Percentiles rank a stretch among this genome's conserved stretches.
Conservation (phyloP, 92 coral and sea anemone species). For the Montipora capitata region DNA sequence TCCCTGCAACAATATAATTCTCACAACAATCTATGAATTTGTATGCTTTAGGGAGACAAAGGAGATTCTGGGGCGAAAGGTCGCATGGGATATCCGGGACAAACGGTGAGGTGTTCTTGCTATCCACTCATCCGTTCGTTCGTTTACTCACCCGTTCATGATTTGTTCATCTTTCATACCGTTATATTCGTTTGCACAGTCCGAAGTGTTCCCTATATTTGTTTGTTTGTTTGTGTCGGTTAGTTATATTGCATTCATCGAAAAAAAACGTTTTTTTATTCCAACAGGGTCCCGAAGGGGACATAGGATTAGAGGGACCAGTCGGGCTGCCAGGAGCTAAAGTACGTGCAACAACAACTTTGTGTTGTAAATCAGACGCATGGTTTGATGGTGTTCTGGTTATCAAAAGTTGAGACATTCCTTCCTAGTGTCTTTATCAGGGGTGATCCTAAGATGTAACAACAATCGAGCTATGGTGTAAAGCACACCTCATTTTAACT, state of each 20-base stretch:
- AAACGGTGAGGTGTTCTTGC: constrained; percentile 11
- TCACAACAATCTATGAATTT: background rate
- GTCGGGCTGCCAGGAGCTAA: constrained; percentile 62
- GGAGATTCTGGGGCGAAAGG: constrained; percentile 51
- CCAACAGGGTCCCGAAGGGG: constrained; percentile 49
- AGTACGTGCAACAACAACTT: constrained; percentile 25
- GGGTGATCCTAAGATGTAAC: too few relatives aligned
- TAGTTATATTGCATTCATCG: background rate
- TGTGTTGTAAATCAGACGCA: background rate
- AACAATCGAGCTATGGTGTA: too few relatives aligned
- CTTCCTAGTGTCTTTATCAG: too few relatives aligned
- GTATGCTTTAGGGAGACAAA: constrained; percentile 35
- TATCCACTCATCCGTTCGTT: background rate
- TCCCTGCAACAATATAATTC: background rate
- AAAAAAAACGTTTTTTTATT: background rate
- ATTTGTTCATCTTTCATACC: background rate
- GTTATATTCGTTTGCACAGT: background rate
- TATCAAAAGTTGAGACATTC: too few relatives aligned
- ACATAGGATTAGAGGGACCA: constrained; percentile 52
- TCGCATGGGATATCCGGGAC: constrained; percentile 33
- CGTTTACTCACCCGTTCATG: background rate
- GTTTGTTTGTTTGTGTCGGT: too few relatives aligned
- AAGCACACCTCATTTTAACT: too few relatives aligned
- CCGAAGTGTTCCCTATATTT: background rate
- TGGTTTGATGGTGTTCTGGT: too few relatives aligned